Conservation (phyloP, 2,888 invertebrate genomes). For the Phytoseiulus persimilis region DNA sequence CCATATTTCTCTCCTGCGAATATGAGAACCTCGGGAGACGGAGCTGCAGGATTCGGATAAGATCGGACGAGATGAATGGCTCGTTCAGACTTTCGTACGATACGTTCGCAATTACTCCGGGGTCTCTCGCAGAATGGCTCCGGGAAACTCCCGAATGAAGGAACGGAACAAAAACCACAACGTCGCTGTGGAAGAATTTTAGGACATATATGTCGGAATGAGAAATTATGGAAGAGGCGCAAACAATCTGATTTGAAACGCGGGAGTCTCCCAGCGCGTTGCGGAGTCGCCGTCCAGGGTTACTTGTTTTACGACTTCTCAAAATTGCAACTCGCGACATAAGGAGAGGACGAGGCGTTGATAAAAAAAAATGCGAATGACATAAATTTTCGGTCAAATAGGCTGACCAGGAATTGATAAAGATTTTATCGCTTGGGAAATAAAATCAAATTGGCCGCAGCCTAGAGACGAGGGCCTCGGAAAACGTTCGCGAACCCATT, state of each 20-base stretch:
- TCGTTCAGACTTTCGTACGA: too few species aligned
- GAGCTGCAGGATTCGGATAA: not conserved
- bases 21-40: not conserved
- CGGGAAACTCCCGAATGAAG: too few species aligned
- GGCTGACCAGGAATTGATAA: not conserved
- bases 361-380: not conserved
- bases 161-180: too few species aligned
- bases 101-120: too few species aligned
- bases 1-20: not conserved
- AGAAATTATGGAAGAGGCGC: not conserved
- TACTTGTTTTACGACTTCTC: not conserved
- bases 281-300: not conserved
- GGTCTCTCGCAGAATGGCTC: too few species aligned
- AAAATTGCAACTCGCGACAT: not conserved
- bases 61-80: not conserved
- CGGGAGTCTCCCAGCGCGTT: not conserved
- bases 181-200: too few species aligned
- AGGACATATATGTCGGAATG: too few species aligned
- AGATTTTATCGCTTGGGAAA: not conserved
- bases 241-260: not conserved
- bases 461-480: not conserved
- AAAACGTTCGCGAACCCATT: not conserved
- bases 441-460: not conserved
- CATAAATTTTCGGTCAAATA: not conserved
- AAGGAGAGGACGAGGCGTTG: not conserved